Evolutionary conservation across 2,797 vertebrate species (phyloP).

Genomic region (Molossus molossus): DNA sequence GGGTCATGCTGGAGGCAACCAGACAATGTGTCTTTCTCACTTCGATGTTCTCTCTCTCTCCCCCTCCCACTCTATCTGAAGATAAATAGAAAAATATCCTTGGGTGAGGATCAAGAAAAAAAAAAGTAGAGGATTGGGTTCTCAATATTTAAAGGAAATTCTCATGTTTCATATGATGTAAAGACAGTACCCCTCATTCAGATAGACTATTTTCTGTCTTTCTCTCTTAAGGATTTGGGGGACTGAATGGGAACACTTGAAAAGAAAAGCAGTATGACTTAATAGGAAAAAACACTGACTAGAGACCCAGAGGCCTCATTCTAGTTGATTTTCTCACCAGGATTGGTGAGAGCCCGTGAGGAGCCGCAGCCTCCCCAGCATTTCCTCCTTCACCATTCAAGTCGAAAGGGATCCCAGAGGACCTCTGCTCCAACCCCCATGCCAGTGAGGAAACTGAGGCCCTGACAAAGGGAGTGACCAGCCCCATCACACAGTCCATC

Average conservation of each 20-base stretch:
- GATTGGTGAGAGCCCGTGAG: not conserved
- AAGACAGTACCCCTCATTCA: not conserved
- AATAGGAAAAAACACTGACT: not conserved
- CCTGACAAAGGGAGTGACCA: not conserved
- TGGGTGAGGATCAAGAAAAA: too few species aligned
- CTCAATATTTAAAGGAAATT: not conserved
- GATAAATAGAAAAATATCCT: too few species aligned
- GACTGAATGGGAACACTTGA: not conserved
- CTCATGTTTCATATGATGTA: not conserved
- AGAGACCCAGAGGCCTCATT: not conserved
- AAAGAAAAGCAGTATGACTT: not conserved
- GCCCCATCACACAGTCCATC: too few species aligned
- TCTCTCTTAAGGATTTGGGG: not conserved
- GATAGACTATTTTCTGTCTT: not conserved
- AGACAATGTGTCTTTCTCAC: too few species aligned
- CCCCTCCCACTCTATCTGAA: too few species aligned
- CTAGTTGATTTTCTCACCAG: not conserved
- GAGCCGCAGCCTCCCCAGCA: not conserved
- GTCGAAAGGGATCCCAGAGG: not conserved
- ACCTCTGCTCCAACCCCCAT: not conserved
- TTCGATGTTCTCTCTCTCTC: too few species aligned
- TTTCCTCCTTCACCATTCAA: not conserved
- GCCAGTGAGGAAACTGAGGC: not conserved
- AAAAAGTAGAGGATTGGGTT: not conserved
- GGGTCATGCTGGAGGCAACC: too few species aligned